Conservation (phyloP, 2,113 vertebrate species). For the Neogobius melanostomus region DNA sequence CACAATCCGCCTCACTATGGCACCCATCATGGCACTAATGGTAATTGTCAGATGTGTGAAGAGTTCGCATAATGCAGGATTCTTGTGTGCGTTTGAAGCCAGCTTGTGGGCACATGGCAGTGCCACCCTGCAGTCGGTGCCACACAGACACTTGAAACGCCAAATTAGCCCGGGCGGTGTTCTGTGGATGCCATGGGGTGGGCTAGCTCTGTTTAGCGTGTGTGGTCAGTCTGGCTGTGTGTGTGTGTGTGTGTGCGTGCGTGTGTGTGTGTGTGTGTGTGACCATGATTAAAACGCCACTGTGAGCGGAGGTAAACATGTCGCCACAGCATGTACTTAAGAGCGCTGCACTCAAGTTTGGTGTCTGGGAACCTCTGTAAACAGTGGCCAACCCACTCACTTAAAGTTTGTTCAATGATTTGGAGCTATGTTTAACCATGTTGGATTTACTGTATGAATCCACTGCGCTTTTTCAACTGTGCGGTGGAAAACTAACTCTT, state of each 20-base stretch:
- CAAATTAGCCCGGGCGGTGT: conserved; percentile 55
- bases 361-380: conserved; percentile 17
- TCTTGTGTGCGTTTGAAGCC: conserved; percentile 39
- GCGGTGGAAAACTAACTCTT: too few species aligned
- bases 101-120: conserved; percentile 60
- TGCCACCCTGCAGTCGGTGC: conserved; percentile 65
- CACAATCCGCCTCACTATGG: background rate
- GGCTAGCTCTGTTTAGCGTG: conserved; percentile 51
- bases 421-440: background rate
- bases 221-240: conserved; percentile 51
- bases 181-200: conserved; percentile 63
- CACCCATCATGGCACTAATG: conserved; percentile 1
- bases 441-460: background rate
- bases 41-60: conserved; percentile 29
- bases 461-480: too few species aligned
- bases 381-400: conserved; percentile 11
- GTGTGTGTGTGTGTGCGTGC: conserved; percentile 45
- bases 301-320: conserved; percentile 45
- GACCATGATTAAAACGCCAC: conserved; percentile 55
- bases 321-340: conserved; percentile 33
- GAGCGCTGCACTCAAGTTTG: background rate
- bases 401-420: conserved; percentile 1
- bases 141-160: conserved; percentile 65
- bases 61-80: conserved; percentile 10
- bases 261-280: conserved; percentile 38